Base-by-base conservation (phyloP, 1,140 invertebrate species). In the Bicyclus anynana region DNA sequence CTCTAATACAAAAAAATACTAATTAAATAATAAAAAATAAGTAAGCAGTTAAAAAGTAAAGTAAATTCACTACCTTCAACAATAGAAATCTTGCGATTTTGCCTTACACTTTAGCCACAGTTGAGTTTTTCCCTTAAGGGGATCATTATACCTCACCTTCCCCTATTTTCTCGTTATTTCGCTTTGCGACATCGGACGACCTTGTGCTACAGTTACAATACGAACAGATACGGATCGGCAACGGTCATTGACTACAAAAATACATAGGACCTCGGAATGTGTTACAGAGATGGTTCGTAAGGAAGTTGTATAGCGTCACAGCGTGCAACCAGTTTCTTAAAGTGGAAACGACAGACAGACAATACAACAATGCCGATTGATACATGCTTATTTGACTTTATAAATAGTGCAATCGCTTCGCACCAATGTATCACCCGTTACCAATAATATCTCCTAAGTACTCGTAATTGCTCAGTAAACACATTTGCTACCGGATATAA, bases 351-450 rank as follows among this genome's bases (percentile, higher is more conserved):
- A 65, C 76, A 60, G 51, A 65, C 65, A 59, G 59, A 84, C 81
- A 84, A 84, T 84, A 82, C 75, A 84, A 84, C 81, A 84, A 84
- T 87, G 72, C 73, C 67, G 67, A 75, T 23, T 7, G 23, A 23
- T 23, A 7, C 23, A 7, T 72, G 53, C 58, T 65, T 77, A 83
- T 80, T 80, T 78, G 72, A 77, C 77, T 84, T 82, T 84, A 84
- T 79, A 83, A 84, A 84, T 83, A 84, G 77, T 80, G 75, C 74
- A 65, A 69, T 74, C 71, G 65, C 63, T 62, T 47, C 20, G 53
- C 46, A 59, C 50, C 5, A 40, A 40, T 16, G 37, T 17, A 40
- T 40, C 37, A 14, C 16, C 37, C 37, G 59, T 50, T 49, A 47
- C 33, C 51, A 55, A 58, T 48, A 47, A 51, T 51, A 59, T 60